Base-by-base conservation (phyloP, 2,797 vertebrate genomes). In the Xyrichtys novacula region DNA sequence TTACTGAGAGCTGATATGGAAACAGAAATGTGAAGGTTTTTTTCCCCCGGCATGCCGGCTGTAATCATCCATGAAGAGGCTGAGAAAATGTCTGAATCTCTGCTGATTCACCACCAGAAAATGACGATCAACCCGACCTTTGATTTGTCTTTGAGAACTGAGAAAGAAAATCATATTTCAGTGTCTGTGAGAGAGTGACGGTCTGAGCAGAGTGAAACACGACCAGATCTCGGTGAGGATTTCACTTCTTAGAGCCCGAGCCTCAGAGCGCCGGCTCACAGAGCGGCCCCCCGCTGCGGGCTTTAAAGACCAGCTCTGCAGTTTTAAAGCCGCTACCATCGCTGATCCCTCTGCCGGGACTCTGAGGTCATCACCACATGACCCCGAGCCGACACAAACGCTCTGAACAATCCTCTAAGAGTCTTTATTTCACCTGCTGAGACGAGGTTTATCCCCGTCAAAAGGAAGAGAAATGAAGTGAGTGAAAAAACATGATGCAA, bases 221-320 rank as follows among this genome's bases (percentile, higher is more conserved):
- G 47, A 40, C 3, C 7, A 17, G 59, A 65, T 44, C 52, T 29
- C 36, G 11, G 3, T 5, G 14, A 53, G 65, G 75, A 58, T 71
- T 61, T 64, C 34, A 42, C 53, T 46, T 46, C 43, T 38, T 38
- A 34, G 56, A 61, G 40, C 53, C 49, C 39, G 64, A 71, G 61
- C 65, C 40, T 32, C 56, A n/a, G 52, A 63, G 65, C 54, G n/a
- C n/a, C n/a, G 63, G 72, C 75, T 69, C 70, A 72, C 50, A 55
- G 54, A 64, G 44, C 3, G 3, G 17, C 46, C 42, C 36, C 73
- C 73, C 19, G 59, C 68, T 70, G 62, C 34, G 65, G 28, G 43
- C 69, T 78, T 84, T 77, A 43, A 73, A 69, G 56, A 34, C 22
- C 9, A 32, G 42, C 31, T 23, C 40, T 2, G 7, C 32, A 63